Conservation (phyloP, 2,888 invertebrate genomes). For the Brenthis daphne region DNA sequence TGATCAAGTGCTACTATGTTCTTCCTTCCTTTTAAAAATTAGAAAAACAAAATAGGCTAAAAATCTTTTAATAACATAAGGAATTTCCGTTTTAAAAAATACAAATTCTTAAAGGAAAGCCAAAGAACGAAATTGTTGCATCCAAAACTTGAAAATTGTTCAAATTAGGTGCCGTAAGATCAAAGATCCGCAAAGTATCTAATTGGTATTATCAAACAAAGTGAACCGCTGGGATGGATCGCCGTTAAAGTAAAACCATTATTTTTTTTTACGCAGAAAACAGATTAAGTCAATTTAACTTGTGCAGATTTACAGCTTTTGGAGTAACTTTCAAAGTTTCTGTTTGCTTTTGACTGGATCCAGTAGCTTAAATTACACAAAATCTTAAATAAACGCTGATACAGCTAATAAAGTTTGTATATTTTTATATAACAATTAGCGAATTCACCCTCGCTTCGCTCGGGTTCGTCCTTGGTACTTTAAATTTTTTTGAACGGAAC, state of each 20-base stretch:
- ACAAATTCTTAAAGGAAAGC: constrained; percentile 30
- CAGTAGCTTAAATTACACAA: neutral
- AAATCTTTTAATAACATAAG: constrained; percentile 24
- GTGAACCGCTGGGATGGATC: constrained; percentile 34
- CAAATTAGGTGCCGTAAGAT: constrained; percentile 45
- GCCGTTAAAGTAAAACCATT: constrained; percentile 35
- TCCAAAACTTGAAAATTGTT: constrained; percentile 40
- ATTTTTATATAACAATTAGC: too few species aligned
- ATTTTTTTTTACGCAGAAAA: constrained; percentile 33
- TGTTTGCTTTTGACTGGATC: constrained; percentile 13
- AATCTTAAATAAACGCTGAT: too few species aligned
- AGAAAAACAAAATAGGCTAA: neutral
- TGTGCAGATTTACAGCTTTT: constrained; percentile 24
- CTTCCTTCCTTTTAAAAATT: neutral
- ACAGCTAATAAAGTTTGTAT: too few species aligned
- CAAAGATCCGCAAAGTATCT: constrained; percentile 48
- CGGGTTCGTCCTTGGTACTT: too few species aligned
- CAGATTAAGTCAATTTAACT: constrained; percentile 27
- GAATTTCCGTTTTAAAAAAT: constrained; percentile 27
- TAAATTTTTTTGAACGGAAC: too few species aligned
- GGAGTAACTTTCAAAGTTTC: constrained; percentile 9
- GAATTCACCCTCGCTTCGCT: too few species aligned
- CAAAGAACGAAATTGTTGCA: constrained; percentile 41
- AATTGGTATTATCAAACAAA: constrained; percentile 55
- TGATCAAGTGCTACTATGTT: neutral